Conservation (phyloP, 53 echinoderm and acorn worm genomes). For the Arbacia lixula region DNA sequence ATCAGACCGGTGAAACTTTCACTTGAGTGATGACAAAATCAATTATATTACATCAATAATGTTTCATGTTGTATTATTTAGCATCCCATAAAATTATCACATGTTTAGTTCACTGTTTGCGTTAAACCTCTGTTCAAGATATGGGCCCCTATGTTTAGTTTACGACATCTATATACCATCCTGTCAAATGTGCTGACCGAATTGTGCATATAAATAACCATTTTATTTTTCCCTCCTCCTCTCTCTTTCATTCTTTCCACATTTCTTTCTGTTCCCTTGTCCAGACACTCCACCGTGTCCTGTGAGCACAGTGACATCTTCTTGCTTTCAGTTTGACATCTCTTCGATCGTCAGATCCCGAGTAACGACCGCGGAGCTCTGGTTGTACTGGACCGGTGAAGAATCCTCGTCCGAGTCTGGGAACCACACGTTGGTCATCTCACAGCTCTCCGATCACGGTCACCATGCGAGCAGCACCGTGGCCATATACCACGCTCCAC, state of each 20-base stretch:
- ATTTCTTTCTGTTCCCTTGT: too few species aligned
- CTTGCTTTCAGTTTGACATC: constrained; percentile 40
- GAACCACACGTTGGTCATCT: constrained; percentile 17
- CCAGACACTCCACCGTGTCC: constrained; percentile 47
- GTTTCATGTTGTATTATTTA: too few species aligned
- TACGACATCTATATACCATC: too few species aligned
- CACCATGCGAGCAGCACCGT: constrained; percentile 1
- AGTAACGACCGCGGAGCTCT: constrained; percentile 28
- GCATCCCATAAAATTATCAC: too few species aligned
- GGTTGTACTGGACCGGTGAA: constrained; percentile 53
- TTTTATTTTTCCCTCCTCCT: background rate
- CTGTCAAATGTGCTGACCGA: background rate
- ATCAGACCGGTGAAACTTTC: too few species aligned
- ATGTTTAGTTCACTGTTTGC: too few species aligned
- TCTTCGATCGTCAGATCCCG: constrained; percentile 19
- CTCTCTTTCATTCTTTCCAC: background rate
- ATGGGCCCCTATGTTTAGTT: too few species aligned
- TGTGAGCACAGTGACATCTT: background rate
- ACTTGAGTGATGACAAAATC: too few species aligned
- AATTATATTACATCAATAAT: too few species aligned
- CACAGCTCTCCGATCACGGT: constrained; percentile 17
- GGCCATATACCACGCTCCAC: background rate
- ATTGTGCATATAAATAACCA: background rate
- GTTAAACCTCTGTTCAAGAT: too few species aligned
- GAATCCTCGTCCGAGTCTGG: background rate